These are phyloP conservation scores for Diorhabda elongata DNA, from an alignment of 1,140 invertebrate species.

Conservation along the genomic window DNA sequence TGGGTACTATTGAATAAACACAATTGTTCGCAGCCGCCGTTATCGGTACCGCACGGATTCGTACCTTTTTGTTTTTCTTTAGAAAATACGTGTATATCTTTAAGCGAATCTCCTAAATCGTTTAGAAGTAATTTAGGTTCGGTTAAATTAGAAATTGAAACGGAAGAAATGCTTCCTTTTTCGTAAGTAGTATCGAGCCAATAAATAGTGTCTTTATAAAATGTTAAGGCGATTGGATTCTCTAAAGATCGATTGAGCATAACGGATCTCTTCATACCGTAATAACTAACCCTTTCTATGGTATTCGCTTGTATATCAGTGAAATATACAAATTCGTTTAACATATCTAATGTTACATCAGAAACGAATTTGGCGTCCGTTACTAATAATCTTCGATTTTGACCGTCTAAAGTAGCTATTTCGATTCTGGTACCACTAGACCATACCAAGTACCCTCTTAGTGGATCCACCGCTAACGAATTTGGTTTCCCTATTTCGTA, in stretches of 20 bases:
- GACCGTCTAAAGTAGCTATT: constrained; percentile 57
- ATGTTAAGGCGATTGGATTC: constrained; percentile 73
- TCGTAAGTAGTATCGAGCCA: constrained; percentile 75
- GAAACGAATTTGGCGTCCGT: constrained; percentile 52
- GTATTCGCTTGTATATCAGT: constrained; percentile 79
- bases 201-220: constrained; percentile 73
- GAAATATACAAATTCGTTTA: constrained; percentile 71
- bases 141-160: constrained; percentile 57
- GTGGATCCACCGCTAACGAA: constrained; percentile 62
- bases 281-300: constrained; percentile 73
- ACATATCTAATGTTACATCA: constrained; percentile 58
- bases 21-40: constrained; percentile 70
- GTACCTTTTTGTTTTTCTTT: constrained; percentile 53
- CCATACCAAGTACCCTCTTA: constrained; percentile 62
- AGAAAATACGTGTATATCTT: constrained; percentile 66
- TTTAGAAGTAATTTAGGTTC: constrained; percentile 54
- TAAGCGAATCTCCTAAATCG: constrained; percentile 63
- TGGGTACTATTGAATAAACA: constrained; percentile 71
- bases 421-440: constrained; percentile 57
- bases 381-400: constrained; percentile 52
- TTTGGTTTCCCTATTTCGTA: constrained; percentile 66
- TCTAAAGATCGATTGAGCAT: constrained; percentile 67
- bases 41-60: constrained; percentile 66
- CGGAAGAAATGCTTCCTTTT: constrained; percentile 62
- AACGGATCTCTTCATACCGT: constrained; percentile 64